Conservation (phyloP, 35 echinoderm and acorn worm genomes). For the Ophioderma brevispina region DNA sequence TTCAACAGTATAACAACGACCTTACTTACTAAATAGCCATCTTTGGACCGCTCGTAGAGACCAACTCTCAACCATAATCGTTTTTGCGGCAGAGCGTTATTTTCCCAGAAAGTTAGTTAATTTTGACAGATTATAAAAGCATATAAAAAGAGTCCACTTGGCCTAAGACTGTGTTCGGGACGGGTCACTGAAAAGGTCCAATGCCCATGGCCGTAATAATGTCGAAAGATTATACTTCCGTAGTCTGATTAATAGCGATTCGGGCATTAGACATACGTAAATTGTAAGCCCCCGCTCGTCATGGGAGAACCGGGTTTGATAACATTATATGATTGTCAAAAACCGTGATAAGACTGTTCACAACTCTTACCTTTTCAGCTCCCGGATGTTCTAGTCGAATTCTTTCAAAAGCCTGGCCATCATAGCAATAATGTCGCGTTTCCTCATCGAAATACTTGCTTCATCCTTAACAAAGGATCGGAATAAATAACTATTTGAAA, state of each 20-base stretch:
- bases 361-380: slow-evolving; percentile 73
- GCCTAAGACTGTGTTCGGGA: too few relatives aligned
- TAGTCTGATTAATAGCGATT: background rate
- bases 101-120: background rate
- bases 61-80: too few relatives aligned
- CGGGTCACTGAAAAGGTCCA: background rate
- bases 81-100: background rate
- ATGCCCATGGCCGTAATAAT: background rate
- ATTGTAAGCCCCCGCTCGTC: too few relatives aligned
- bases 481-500: too few relatives aligned
- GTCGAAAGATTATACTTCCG: background rate
- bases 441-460: background rate
- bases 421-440: slow-evolving; percentile 9
- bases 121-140: background rate
- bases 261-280: background rate
- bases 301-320: too few relatives aligned
- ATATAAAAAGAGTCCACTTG: background rate
- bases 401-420: slow-evolving; percentile 41
- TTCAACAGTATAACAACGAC: too few relatives aligned
- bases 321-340: too few relatives aligned
- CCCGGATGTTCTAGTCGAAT: slow-evolving; percentile 29
- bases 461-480: too few relatives aligned
- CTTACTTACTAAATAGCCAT: too few relatives aligned
- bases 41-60: too few relatives aligned
- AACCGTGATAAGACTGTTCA: too few relatives aligned